Base-by-base conservation (phyloP, 1,140 invertebrate genomes). In the Orchesella cincta region DNA sequence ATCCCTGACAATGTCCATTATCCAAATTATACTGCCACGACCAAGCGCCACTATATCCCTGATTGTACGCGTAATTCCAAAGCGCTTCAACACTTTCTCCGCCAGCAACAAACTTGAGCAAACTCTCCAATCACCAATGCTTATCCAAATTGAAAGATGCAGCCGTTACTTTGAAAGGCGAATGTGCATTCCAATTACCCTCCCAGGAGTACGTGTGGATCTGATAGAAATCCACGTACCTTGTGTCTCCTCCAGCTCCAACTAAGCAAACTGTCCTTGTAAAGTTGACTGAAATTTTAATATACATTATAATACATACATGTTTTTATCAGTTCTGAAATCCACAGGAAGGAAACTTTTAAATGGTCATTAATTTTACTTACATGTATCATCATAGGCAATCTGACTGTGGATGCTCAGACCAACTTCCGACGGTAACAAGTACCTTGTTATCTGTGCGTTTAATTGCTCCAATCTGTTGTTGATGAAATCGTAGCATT, bases 81-180 rank as follows among this genome's bases (percentile, higher is more conserved):
- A 86, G 76, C 31, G 84, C 76, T 35, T 81, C 79, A 14, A 84
- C 82, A 18, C 76, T 78, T 76, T 82, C 83, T 0, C 83, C 83
- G 20, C 71, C 82, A 14, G 83, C 82, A n/a, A 52, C 84, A 83
- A 35, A 80, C 78, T 3, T 83, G 74, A 1, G 81, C 76, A 74
- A 85, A 86, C 79, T 87, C 86, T 18, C 85, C 86, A 29, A 87
- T 84, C 3, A 86, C 81, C n/a, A 86, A 0, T 85, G 86, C 74
- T 86, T 86, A 75, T 84, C 79, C 0, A 86, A 79, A 16, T 78
- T 77, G 75, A 84, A 86, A 20, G 81, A 82, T n/a, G 35, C 46
- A n/a, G 79, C 79, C 8, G 74, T 54, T n/a, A 85, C 83, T 85
- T 86, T 84, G 73, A 86, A 85, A n/a, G 85, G 85, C 12, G 82